A percentile compares a stretch with the other conserved stretches of the same genome.
These are phyloP conservation scores for Cyprinella venusta DNA, from an alignment of 2,797 vertebrate genomes.

Conservation along the genomic window DNA sequence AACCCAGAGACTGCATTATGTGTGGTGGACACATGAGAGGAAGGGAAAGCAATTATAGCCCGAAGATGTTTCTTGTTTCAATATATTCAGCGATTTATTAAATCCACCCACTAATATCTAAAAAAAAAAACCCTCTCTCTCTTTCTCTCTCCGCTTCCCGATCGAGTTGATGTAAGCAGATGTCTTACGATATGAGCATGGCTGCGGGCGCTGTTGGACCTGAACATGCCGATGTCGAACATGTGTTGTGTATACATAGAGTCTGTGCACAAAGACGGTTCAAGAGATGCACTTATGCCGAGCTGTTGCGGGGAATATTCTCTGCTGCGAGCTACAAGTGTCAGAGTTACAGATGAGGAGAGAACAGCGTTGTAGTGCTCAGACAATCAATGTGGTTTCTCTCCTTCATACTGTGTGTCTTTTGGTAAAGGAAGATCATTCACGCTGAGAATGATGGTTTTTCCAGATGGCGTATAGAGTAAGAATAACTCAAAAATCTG, in stretches of 20 bases:
- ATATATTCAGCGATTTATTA: constrained; percentile 59
- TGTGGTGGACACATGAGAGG: constrained; percentile 28
- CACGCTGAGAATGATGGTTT: neutral
- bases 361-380: neutral
- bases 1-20: constrained; percentile 36
- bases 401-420: neutral
- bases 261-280: constrained; percentile 9
- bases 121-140: constrained; percentile 33
- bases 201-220: constrained; percentile 47
- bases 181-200: constrained; percentile 41
- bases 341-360: constrained; percentile 18
- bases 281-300: constrained; percentile 6
- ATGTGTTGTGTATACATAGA: constrained; percentile 45
- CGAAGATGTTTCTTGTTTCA: constrained; percentile 48
- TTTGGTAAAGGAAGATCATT: neutral
- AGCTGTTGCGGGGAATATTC: constrained; percentile 12
- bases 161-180: constrained; percentile 44
- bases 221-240: constrained; percentile 41
- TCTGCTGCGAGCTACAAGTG: constrained; percentile 22
- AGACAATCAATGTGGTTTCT: neutral
- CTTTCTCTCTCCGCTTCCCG: constrained; percentile 22
- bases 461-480: constrained; percentile 8
- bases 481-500: constrained; percentile 22
- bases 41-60: constrained; percentile 45
- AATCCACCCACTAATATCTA: constrained; percentile 60